These are phyloP conservation scores for Micrastur ruficollis DNA, from an alignment of 2,797 vertebrate genomes.

Conservation along the genomic window DNA sequence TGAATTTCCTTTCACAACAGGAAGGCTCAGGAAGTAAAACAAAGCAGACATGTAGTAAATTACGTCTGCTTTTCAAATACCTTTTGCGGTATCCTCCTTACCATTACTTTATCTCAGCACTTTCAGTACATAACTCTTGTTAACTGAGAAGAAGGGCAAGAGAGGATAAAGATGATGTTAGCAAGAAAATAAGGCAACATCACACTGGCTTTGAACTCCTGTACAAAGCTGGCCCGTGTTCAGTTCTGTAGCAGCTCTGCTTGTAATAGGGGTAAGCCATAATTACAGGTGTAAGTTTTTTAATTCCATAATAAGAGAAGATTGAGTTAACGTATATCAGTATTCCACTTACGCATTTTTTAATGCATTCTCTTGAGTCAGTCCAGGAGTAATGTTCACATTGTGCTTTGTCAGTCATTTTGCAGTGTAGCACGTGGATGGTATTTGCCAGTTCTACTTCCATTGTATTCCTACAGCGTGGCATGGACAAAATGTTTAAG, in stretches of 20 bases:
- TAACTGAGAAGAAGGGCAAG: conserved; percentile 70
- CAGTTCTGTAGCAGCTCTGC: conserved; percentile 52
- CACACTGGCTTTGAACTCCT: conserved; percentile 39
- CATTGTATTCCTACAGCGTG: neutral
- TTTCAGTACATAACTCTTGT: conserved; percentile 69
- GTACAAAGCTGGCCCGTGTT: conserved; percentile 35
- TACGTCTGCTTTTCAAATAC: conserved; percentile 71
- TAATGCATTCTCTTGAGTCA: neutral
- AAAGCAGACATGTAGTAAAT: conserved; percentile 76
- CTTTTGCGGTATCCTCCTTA: conserved; percentile 70
- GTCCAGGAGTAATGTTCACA: neutral
- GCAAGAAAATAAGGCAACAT: conserved; percentile 53
- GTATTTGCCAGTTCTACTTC: neutral
- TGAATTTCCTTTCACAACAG: conserved; percentile 72
- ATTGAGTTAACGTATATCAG: conserved; percentile 28
- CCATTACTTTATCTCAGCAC: conserved; percentile 79
- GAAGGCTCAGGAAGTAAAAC: conserved; percentile 76
- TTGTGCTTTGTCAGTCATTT: conserved; percentile 22
- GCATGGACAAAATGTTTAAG: neutral
- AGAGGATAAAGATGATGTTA: conserved; percentile 75
- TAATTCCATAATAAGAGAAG: conserved; percentile 56
- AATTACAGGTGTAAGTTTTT: conserved; percentile 58
- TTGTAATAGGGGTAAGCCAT: conserved; percentile 49
- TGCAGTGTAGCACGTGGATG: neutral
- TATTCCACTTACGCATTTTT: neutral